Conservation (phyloP, 92 coral and sea anemone genomes). For the Heteractis magnifica region DNA sequence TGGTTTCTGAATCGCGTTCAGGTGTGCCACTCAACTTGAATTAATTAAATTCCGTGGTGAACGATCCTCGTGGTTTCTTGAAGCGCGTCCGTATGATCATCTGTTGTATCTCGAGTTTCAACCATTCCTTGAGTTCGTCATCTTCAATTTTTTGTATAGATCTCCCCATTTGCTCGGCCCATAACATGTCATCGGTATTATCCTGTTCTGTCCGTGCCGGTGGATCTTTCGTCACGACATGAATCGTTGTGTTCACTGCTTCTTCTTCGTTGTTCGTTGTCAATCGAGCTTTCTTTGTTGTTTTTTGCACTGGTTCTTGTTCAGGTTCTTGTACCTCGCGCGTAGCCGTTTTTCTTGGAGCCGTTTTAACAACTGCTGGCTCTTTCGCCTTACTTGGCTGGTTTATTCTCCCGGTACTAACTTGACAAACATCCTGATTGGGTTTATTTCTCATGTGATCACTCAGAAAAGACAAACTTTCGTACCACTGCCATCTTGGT, state of each 20-base stretch:
- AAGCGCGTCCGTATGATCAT: not conserved
- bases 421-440: not conserved
- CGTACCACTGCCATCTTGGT: slow-evolving; percentile 4
- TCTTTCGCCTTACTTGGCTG: not conserved
- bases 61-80: slow-evolving; percentile 5
- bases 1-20: not conserved
- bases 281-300: not conserved
- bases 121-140: slow-evolving; percentile 1
- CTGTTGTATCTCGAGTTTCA: slow-evolving; percentile 1
- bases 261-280: not conserved
- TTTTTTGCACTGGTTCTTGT: not conserved
- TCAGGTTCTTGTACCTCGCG: not conserved
- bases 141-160: slow-evolving; percentile 5
- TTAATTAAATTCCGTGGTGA: not conserved
- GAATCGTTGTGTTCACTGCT: not conserved
- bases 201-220: not conserved
- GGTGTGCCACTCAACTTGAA: slow-evolving; percentile 1
- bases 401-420: not conserved
- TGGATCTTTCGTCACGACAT: not conserved
- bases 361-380: not conserved
- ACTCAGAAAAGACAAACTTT: not conserved
- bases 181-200: not conserved
- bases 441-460: not conserved
- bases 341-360: not conserved
- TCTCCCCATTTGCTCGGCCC: slow-evolving; percentile 8